Evolutionary conservation across 37 sponge, comb jelly and placozoan species (phyloP), one percentile per base, ranked within the genome.

Genomic region (Aplysina aerophoba): DNA sequence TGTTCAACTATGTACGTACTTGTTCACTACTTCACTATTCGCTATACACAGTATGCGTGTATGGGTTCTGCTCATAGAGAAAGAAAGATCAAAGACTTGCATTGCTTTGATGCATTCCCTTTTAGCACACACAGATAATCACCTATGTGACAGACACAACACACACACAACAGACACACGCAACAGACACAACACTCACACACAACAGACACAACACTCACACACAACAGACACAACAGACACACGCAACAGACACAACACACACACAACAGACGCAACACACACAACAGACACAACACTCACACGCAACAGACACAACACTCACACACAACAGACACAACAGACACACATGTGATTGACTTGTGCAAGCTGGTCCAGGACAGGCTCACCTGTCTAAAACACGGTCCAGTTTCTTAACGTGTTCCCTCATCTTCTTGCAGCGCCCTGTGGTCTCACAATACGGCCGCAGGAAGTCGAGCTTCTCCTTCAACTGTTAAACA

Each of bases 361-460:
- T n/a, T n/a, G n/a, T n/a, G n/a, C n/a, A n/a, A n/a, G n/a, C n/a
- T n/a, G n/a, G n/a, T n/a, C n/a, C n/a, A n/a, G n/a, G n/a, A n/a
- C 55, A 53, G 4, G 4, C 55, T 22, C 79, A 77, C 79, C 34
- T 27, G 28, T 63, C 28, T 38, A 22, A 77, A 36, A 53, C 27
- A 39, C 79, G 25, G 41, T 25, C 55, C 55, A 55, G 67, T 88
- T 67, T 59, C 68, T 93, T 88, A 17, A 93, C 81, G 15, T 73
- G 83, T 54, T 90, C 88, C 60, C 94, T 90, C 83, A 93, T 84
- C 68, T 88, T 90, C 83, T 85, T 90, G 79, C 91, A 93, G 25
- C 85, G 50, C 12, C 91, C 91, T 0, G 90, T 61, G 35, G 84
- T 83, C 80, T 93, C 91, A 39, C 85, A 68, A 56, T 22, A 58